Conservation (phyloP, 2,888 invertebrate genomes). For the Dichetophora obliterata region DNA sequence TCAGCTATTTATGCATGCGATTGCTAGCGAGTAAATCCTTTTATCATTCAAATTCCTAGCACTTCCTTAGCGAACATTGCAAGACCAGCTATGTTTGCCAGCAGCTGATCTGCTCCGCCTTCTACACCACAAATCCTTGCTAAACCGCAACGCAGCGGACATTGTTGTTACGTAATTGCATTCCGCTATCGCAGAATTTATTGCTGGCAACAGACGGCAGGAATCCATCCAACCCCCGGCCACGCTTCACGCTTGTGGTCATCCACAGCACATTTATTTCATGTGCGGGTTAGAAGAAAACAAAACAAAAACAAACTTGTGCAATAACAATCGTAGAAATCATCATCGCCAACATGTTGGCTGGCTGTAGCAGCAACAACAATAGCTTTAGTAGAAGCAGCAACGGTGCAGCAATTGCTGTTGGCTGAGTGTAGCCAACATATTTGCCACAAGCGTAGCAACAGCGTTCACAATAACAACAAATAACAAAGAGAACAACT, state of each 20-base stretch:
- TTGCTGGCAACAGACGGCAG: slow-evolving; percentile 50
- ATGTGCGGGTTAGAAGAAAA: not conserved
- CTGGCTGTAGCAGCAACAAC: not conserved
- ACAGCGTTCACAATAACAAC: slow-evolving; percentile 43
- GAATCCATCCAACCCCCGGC: not conserved
- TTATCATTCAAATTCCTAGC: slow-evolving; percentile 19
- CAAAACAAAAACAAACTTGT: not conserved
- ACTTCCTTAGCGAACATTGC: not conserved
- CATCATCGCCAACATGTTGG: slow-evolving; percentile 16
- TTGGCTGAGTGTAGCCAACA: not conserved
- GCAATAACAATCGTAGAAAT: slow-evolving; percentile 24
- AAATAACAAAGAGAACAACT: slow-evolving; percentile 25
- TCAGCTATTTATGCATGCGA: not conserved
- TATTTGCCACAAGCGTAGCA: slow-evolving; percentile 1
- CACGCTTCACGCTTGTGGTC: slow-evolving; percentile 28
- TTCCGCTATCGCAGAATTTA: slow-evolving; percentile 68
- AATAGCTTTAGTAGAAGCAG: not conserved
- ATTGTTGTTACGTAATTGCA: slow-evolving; percentile 69
- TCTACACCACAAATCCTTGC: slow-evolving; percentile 38
- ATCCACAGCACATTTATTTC: slow-evolving; percentile 19
- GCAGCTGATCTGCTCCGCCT: not conserved
- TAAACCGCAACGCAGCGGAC: slow-evolving; percentile 49
- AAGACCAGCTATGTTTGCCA: not conserved
- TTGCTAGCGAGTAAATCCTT: not conserved
- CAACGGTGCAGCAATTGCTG: not conserved